phyloP scores from a whole-genome alignment of 2,888 invertebrate species.

The Cyclophora albipunctata region DNA sequence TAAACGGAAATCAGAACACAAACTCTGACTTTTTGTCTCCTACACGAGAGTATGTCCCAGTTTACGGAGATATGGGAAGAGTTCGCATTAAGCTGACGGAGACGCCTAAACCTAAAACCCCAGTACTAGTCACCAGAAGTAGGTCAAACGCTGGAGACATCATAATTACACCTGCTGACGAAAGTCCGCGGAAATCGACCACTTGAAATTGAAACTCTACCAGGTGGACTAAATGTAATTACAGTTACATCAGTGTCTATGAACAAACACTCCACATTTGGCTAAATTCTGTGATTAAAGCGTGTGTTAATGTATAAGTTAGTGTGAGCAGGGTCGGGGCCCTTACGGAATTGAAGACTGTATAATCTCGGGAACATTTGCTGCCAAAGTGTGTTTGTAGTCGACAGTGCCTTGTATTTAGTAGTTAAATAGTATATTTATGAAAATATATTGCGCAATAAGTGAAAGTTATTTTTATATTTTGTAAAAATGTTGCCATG shows the following conservation, averaged over 20 bases:
- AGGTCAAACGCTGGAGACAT: conserved; percentile 85
- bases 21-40: conserved; percentile 62
- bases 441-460: conserved; percentile 66
- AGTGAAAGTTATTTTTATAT: conserved; percentile 69
- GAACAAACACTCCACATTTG: conserved; percentile 68
- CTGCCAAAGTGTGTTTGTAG: conserved; percentile 77
- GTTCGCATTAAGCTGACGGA: conserved; percentile 86
- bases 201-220: conserved; percentile 53
- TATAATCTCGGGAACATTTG: conserved; percentile 54
- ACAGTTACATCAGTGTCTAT: conserved; percentile 53
- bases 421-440: conserved; percentile 62
- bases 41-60: conserved; percentile 67
- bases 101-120: conserved; percentile 87
- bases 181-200: conserved; percentile 51
- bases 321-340: conserved; percentile 41
- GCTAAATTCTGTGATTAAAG: conserved; percentile 69
- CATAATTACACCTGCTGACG: conserved; percentile 78
- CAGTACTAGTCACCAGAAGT: conserved; percentile 85
- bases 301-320: conserved; percentile 44
- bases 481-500: conserved; percentile 73
- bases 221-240: conserved; percentile 45
- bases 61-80: conserved; percentile 81
- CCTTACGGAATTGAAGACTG: conserved; percentile 29
- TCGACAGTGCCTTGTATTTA: conserved; percentile 73
- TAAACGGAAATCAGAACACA: conserved; percentile 59